Conservation (phyloP, 2,797 vertebrate genomes). For the Psittacula derbiana region DNA sequence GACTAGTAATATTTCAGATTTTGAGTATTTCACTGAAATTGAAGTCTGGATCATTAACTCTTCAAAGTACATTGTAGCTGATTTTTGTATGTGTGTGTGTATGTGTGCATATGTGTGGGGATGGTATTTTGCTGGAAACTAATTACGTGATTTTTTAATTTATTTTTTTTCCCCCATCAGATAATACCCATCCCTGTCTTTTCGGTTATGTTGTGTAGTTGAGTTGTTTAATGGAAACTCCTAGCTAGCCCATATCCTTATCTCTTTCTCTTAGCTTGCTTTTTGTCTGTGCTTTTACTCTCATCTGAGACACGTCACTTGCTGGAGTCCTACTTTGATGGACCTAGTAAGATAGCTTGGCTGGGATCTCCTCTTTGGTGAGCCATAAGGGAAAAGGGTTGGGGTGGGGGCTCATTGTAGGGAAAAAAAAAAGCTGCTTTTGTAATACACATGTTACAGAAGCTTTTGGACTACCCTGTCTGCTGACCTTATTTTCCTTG, state of each 20-base stretch:
- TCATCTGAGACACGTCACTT: conserved; percentile 35
- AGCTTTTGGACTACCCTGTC: neutral
- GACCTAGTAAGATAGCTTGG: conserved; percentile 55
- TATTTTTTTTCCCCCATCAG: neutral
- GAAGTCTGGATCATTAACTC: neutral
- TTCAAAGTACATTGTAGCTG: neutral
- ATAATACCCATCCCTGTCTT: neutral
- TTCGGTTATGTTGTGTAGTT: conserved; percentile 25
- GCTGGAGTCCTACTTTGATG: conserved; percentile 60
- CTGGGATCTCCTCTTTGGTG: conserved; percentile 52
- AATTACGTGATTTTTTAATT: neutral
- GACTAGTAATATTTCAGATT: neutral
- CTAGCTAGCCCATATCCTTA: conserved; percentile 31
- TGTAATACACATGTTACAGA: conserved; percentile 16
- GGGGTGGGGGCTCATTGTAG: conserved; percentile 14
- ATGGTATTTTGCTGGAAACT: neutral
- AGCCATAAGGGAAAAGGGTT: conserved; percentile 36
- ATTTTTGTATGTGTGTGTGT: neutral
- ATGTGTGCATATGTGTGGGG: neutral
- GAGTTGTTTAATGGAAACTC: conserved; percentile 34
- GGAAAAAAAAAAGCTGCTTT: conserved; percentile 23
- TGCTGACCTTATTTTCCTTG: neutral
- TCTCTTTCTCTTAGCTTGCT: conserved; percentile 49
- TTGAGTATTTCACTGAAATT: neutral
- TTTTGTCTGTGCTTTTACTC: conserved; percentile 42